Evolutionary conservation across 2,888 invertebrate species (phyloP).

Genomic region (Polydesmus complanatus): DNA sequence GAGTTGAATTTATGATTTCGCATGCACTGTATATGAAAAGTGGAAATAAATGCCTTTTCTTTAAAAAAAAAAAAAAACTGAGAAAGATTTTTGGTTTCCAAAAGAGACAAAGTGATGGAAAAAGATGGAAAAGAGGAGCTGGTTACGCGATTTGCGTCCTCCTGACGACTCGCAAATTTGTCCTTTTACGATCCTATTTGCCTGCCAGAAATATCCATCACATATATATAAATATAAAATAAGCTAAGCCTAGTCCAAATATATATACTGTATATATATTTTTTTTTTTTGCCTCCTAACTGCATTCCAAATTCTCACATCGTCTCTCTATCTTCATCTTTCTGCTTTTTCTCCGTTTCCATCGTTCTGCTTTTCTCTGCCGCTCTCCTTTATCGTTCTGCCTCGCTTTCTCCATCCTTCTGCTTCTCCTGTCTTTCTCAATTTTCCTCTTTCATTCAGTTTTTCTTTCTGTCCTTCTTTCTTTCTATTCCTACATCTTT

Average conservation of each 20-base stretch:
- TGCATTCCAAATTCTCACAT: no score
- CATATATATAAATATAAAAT: neutral
- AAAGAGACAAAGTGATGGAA: neutral
- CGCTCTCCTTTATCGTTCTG: neutral
- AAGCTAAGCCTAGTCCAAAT: neutral
- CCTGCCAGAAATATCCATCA: neutral
- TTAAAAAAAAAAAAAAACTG: neutral
- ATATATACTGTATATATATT: neutral
- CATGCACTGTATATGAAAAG: neutral
- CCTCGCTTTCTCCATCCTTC: neutral
- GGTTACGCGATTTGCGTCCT: conserved; percentile 4
- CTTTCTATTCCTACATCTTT: no score
- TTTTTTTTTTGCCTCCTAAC: no score
- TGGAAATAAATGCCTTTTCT: neutral
- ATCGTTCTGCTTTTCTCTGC: no score
- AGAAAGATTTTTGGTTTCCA: neutral
- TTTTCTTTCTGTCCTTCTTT: no score
- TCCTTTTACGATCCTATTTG: conserved; percentile 10
- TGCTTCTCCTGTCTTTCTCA: no score
- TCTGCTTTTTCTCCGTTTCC: no score
- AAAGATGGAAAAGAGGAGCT: neutral
- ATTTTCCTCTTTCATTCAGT: no score
- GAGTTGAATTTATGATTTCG: neutral
- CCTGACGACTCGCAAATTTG: conserved; percentile 10
- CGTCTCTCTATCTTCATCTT: no score